Conservation (phyloP, 2,797 vertebrate genomes). For the Micropoecilia bifurca region DNA sequence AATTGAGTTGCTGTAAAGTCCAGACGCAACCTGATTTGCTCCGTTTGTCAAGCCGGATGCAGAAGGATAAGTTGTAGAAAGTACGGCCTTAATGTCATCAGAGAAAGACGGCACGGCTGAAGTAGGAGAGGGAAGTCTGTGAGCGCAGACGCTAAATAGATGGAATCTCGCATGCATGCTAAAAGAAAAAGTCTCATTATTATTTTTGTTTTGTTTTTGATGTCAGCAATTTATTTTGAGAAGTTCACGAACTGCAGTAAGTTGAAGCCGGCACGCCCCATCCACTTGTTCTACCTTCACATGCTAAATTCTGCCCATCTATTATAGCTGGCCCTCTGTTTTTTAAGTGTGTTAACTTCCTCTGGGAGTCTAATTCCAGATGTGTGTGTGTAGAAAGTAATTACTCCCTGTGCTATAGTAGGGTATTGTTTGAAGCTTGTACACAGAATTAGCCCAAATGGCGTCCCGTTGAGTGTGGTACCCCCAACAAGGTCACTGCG, state of each 20-base stretch:
- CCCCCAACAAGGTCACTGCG: constrained; percentile 76
- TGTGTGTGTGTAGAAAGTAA: constrained; percentile 86
- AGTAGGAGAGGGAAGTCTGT: constrained; percentile 40
- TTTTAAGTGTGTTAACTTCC: constrained; percentile 72
- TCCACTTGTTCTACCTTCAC: constrained; percentile 64
- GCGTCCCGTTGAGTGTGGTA: constrained; percentile 78
- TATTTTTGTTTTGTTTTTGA: constrained; percentile 26
- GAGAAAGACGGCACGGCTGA: constrained; percentile 68
- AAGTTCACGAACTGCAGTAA: not conserved
- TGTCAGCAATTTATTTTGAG: constrained; percentile 38
- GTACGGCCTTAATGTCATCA: constrained; percentile 41
- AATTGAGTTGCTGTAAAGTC: constrained; percentile 70
- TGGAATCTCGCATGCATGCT: constrained; percentile 43
- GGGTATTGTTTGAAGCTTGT: constrained; percentile 82
- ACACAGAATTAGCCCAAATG: constrained; percentile 81
- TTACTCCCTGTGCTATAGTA: constrained; percentile 81
- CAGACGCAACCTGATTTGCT: constrained; percentile 58
- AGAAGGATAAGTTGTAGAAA: constrained; percentile 53
- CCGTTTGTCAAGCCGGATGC: constrained; percentile 58
- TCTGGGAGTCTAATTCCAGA: constrained; percentile 81
- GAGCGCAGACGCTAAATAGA: constrained; percentile 16
- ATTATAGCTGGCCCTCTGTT: constrained; percentile 57
- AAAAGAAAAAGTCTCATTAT: constrained; percentile 36
- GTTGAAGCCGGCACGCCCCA: not conserved
- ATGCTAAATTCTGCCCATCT: constrained; percentile 63